These are phyloP conservation scores for Mythimna lalbum DNA, from an alignment of 2,888 invertebrate genomes.

Conservation along the genomic window DNA sequence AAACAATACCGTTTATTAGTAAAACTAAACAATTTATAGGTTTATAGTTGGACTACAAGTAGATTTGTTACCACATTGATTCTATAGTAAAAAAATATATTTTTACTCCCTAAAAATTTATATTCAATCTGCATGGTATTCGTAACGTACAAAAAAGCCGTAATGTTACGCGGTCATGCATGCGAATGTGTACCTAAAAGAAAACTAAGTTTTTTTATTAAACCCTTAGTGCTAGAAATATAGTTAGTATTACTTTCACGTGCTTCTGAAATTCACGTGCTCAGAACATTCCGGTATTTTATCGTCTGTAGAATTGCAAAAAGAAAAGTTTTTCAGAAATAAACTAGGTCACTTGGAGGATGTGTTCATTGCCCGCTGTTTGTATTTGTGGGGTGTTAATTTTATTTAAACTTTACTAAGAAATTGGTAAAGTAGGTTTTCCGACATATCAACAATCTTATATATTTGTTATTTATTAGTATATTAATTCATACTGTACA, in stretches of 20 bases:
- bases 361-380: not conserved
- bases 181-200: not conserved
- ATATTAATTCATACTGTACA: no score
- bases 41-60: no score
- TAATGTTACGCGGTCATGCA: no score
- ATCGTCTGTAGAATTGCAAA: conserved; percentile 23
- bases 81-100: no score
- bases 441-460: no score
- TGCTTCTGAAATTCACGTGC: conserved; percentile 39
- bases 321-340: conserved; percentile 10
- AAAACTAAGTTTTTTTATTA: conserved; percentile 3
- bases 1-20: not conserved
- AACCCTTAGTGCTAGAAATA: conserved; percentile 34
- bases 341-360: conserved; percentile 26
- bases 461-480: no score
- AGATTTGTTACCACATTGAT: no score
- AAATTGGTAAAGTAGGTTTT: not conserved
- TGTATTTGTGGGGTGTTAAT: not conserved
- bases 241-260: conserved; percentile 43
- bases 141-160: no score
- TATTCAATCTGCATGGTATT: no score
- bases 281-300: conserved; percentile 22
- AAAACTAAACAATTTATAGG: not conserved
- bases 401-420: not conserved
- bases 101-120: no score